phyloP scores from a whole-genome alignment of 1,140 invertebrate species.

The Saccostrea cuccullata region DNA sequence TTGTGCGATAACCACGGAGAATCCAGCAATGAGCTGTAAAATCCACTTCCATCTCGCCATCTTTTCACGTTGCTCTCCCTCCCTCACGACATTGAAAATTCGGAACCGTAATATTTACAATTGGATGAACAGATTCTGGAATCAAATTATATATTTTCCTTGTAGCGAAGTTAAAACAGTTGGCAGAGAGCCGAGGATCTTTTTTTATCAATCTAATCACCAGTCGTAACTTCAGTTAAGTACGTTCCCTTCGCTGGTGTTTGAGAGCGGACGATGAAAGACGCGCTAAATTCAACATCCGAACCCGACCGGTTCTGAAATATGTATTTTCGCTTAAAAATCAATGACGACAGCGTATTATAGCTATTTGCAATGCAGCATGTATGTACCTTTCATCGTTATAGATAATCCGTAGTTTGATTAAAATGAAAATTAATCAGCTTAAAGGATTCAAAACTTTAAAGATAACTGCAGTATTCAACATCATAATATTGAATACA shows the following conservation, averaged over 20 bases:
- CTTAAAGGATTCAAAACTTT: too few relatives aligned
- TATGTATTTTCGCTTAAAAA: neutral
- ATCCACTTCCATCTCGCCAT: neutral
- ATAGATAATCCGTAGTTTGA: neutral
- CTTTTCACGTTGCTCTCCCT: neutral
- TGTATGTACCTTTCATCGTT: neutral
- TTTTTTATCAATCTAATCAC: constrained; percentile 3
- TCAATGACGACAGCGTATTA: neutral
- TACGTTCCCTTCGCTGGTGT: neutral
- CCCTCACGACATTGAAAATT: constrained; percentile 9
- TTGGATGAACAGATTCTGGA: constrained; percentile 11
- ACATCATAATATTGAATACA: too few relatives aligned
- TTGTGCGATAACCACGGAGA: neutral
- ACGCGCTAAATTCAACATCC: constrained; percentile 6
- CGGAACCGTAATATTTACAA: constrained; percentile 30
- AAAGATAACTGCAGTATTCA: too few relatives aligned
- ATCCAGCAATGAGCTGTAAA: neutral
- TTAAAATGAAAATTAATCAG: too few relatives aligned
- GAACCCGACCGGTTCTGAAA: neutral
- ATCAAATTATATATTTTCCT: constrained; percentile 35
- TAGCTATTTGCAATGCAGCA: too few relatives aligned
- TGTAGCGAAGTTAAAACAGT: constrained; percentile 8
- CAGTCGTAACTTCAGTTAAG: constrained; percentile 8
- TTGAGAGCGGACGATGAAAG: constrained; percentile 12
- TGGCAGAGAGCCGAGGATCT: constrained; percentile 13